These are phyloP conservation scores for Lordiphosa clarofinis DNA, from an alignment of 1,140 invertebrate species.

Conservation along the genomic window DNA sequence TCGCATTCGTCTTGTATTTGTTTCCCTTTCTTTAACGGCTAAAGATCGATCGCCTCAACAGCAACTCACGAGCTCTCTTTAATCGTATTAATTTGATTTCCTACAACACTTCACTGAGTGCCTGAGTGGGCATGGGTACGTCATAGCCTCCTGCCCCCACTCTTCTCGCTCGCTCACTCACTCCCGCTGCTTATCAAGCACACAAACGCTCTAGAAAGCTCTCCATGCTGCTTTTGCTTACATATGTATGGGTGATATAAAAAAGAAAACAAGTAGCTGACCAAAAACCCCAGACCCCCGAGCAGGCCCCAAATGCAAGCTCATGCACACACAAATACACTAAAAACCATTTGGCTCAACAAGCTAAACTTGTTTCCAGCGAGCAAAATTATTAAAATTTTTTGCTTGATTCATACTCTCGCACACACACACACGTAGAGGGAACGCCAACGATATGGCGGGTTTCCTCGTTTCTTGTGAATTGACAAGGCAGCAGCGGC, in stretches of 20 bases:
- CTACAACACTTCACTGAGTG: conserved; percentile 55
- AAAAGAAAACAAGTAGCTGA: conserved; percentile 62
- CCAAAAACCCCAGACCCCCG: conserved; percentile 17
- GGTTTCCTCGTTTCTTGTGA: conserved; percentile 78
- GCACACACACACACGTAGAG: conserved; percentile 28
- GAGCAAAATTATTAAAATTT: conserved; percentile 72
- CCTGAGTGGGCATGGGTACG: conserved; percentile 17
- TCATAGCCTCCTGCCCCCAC: conserved; percentile 16
- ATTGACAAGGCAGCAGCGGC: conserved; percentile 55
- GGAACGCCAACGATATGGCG: conserved; percentile 38
- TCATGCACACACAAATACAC: conserved; percentile 17
- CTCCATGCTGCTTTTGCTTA: conserved; percentile 13
- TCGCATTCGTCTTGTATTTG: background rate
- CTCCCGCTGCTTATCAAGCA: conserved; percentile 56
- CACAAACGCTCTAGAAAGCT: conserved; percentile 48
- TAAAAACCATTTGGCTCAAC: conserved; percentile 44
- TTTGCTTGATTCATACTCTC: conserved; percentile 69
- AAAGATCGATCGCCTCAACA: conserved; percentile 2
- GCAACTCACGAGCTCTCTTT: conserved; percentile 28
- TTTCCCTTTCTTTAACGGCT: background rate
- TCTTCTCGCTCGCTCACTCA: background rate
- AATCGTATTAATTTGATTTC: conserved; percentile 69
- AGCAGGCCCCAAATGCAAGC: conserved; percentile 31
- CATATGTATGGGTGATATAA: conserved; percentile 23
- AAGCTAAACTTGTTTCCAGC: conserved; percentile 69